A percentile compares a stretch with the other conserved stretches of the same genome.
These are phyloP conservation scores for Probaryconus sp. DNA, from an alignment of 1,140 invertebrate species.

Conservation along the genomic window DNA sequence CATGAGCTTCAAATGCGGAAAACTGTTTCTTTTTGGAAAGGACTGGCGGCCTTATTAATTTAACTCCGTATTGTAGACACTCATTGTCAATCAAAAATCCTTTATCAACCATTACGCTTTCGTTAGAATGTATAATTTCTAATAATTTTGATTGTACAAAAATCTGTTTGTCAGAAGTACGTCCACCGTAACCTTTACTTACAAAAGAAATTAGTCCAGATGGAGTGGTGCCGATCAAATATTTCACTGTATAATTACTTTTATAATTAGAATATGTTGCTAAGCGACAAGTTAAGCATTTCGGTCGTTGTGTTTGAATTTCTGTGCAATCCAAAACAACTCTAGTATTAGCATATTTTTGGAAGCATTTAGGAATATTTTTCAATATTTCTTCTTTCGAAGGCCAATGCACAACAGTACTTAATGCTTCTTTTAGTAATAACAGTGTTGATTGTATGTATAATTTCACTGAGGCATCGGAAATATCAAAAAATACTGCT, in stretches of 20 bases:
- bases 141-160: slow-evolving; percentile 41
- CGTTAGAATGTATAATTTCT: slow-evolving; percentile 15
- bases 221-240: slow-evolving; percentile 65
- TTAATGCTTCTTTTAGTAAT: slow-evolving; percentile 7
- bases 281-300: slow-evolving; percentile 39
- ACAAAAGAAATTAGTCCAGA: slow-evolving; percentile 65
- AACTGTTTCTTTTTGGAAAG: slow-evolving; percentile 35
- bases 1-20: slow-evolving; percentile 49
- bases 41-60: slow-evolving; percentile 45
- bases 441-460: background rate
- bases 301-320: slow-evolving; percentile 46
- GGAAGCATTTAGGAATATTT: slow-evolving; percentile 49
- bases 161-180: slow-evolving; percentile 63
- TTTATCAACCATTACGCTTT: slow-evolving; percentile 48
- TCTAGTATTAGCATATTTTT: slow-evolving; percentile 30
- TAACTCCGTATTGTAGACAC: slow-evolving; percentile 31
- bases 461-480: too few species aligned
- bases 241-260: slow-evolving; percentile 64
- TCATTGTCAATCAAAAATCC: slow-evolving; percentile 56
- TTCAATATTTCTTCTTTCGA: slow-evolving; percentile 27
- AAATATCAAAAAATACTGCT: slow-evolving; percentile 4
- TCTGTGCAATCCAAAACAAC: slow-evolving; percentile 53
- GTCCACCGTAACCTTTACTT: slow-evolving; percentile 60
- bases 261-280: slow-evolving; percentile 64
- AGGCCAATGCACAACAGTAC: slow-evolving; percentile 17